phyloP scores from a whole-genome alignment of 2,888 invertebrate species.

The Drosophila paracracens region DNA sequence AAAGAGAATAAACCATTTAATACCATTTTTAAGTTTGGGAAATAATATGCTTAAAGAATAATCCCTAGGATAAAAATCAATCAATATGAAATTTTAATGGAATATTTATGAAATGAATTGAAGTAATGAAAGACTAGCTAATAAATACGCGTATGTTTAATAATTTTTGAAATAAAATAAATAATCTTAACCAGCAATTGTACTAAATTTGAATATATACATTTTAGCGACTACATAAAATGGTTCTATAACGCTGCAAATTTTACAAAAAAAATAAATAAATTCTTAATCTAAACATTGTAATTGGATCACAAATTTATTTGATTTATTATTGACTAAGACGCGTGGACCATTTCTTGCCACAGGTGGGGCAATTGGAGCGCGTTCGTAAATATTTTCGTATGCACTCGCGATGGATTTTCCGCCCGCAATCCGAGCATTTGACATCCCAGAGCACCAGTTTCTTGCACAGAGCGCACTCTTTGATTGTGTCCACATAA shows the following conservation, averaged over 20 bases:
- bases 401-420: constrained; percentile 62
- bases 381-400: constrained; percentile 61
- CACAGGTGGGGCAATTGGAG: constrained; percentile 61
- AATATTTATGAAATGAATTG: constrained; percentile 58
- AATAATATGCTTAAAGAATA: constrained; percentile 38
- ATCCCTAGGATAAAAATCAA: constrained; percentile 30
- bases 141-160: constrained; percentile 61
- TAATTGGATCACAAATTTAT: neutral
- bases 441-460: constrained; percentile 66
- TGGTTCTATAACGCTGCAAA: neutral
- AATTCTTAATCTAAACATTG: neutral
- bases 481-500: constrained; percentile 52
- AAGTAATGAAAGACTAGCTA: constrained; percentile 51
- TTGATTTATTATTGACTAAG: constrained; percentile 35
- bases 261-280: neutral
- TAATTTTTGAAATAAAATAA: constrained; percentile 59
- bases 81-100: constrained; percentile 50
- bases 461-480: constrained; percentile 56
- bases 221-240: neutral
- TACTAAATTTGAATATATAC: neutral
- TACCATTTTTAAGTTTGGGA: constrained; percentile 20
- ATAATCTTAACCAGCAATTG: constrained; percentile 16
- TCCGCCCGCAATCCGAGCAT: constrained; percentile 49
- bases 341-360: constrained; percentile 52
- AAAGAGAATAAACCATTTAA: constrained; percentile 23